Evolutionary conservation across 2,888 invertebrate genomes (phyloP).

Genomic region (Dysmachus trigonus): DNA sequence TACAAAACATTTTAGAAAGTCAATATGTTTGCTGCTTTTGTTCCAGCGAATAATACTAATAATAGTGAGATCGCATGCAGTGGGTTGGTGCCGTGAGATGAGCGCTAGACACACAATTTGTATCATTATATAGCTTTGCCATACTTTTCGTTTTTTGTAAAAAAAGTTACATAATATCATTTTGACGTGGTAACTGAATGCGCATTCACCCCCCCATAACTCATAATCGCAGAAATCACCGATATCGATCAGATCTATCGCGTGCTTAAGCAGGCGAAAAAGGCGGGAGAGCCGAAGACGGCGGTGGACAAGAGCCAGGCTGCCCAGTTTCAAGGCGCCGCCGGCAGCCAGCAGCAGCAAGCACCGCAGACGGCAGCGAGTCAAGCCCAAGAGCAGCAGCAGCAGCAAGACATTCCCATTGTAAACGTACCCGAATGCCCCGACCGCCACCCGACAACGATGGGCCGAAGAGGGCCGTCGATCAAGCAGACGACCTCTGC

Average conservation of each 20-base stretch:
- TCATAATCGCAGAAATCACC: slow-evolving; percentile 59
- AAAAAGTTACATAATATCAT: background rate
- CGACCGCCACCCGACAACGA: slow-evolving; percentile 52
- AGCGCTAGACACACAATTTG: background rate
- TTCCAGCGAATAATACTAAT: slow-evolving; percentile 11
- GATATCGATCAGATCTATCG: slow-evolving; percentile 93
- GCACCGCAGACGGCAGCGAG: background rate
- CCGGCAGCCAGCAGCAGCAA: slow-evolving; percentile 35
- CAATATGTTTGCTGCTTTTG: slow-evolving; percentile 24
- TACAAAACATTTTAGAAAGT: slow-evolving; percentile 16
- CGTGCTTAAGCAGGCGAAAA: slow-evolving; percentile 93
- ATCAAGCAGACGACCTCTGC: slow-evolving; percentile 50
- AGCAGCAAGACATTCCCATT: slow-evolving; percentile 60
- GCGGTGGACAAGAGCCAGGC: slow-evolving; percentile 17
- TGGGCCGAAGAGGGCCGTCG: slow-evolving; percentile 27
- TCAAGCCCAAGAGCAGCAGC: slow-evolving; percentile 32
- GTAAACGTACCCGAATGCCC: slow-evolving; percentile 62
- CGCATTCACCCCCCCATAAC: slow-evolving; percentile 20
- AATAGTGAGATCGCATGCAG: background rate
- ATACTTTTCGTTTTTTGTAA: background rate
- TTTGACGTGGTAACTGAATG: background rate
- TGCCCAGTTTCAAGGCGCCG: background rate
- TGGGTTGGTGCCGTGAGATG: background rate
- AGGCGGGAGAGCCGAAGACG: slow-evolving; percentile 83
- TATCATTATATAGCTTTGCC: slow-evolving; percentile 12